Evolutionary conservation across 2,113 vertebrate species (phyloP).

Genomic region (Piaya cayana): DNA sequence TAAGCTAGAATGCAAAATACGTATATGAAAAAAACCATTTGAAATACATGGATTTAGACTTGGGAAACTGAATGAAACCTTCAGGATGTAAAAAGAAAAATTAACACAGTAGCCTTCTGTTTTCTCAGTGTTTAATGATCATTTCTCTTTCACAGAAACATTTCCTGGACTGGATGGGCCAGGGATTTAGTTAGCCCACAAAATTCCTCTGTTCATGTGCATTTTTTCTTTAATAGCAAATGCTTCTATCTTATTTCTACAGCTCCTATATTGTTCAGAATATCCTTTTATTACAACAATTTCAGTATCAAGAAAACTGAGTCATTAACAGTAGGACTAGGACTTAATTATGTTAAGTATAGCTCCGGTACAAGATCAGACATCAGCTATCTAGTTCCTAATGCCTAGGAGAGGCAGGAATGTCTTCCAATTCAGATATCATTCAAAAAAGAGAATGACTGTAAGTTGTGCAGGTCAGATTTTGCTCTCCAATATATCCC

Average conservation of each 20-base stretch:
- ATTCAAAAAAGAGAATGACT: neutral
- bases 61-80: neutral
- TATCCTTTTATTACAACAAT: neutral
- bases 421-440: neutral
- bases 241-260: neutral
- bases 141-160: neutral
- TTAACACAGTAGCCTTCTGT: neutral
- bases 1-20: neutral
- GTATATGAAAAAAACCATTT: neutral
- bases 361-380: neutral
- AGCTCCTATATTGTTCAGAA: neutral
- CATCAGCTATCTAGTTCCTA: neutral
- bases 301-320: neutral
- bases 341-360: neutral
- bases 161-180: neutral
- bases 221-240: neutral
- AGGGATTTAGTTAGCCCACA: fast-evolving
- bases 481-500: neutral
- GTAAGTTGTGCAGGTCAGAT: neutral
- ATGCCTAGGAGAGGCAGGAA: neutral
- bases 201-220: neutral
- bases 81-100: neutral
- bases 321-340: neutral
- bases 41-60: neutral
- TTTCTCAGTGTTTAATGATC: neutral